Base-by-base conservation (phyloP, 2,113 vertebrate species). In the Oophaga pumilio region DNA sequence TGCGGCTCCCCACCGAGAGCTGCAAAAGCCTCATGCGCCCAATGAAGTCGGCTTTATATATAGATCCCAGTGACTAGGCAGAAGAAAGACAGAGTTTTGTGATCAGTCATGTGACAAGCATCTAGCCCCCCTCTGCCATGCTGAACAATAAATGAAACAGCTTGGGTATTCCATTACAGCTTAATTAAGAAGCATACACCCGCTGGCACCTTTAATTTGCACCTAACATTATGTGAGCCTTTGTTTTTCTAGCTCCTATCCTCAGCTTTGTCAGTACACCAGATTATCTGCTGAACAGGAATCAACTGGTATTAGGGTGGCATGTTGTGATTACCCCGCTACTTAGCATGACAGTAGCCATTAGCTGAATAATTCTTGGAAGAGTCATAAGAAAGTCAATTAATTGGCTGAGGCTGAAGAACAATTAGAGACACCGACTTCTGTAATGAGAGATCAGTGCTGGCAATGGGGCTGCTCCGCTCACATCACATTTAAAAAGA, bases 401-500 rank as follows among this genome's bases (percentile, higher is more conserved):
- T 74, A 82, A 11, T 22, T n/a, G 60, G 77, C 20, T 87, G 15
- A 87, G 60, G 77, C 20, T 87, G 17, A 87, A 20, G 68, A 82
- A 82, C 66, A 87, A 82, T 82, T 87, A 87, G 64, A 66, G 15
- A 56, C 59, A 73, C 22, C 0, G 13, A 52, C 33, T 6, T 43
- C 50, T 4, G 50, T 57, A 86, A 57, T 14, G 26, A 56, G 76
- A 79, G 57, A 74, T 52, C 33, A 4, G 3, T 26, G n/a, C 49
- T 56, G 24, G 62, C 20, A 18, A 52, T 6, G 56, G 59, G 12
- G 49, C 8, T 7, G 79, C 28, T 82, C 28, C 59, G 22, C 28
- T 56, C 24, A 84, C 6, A 73, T 33, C 10, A 56, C 15, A 82
- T 66, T 82, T 43, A 1, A 43, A 4, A 5, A 43, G 33, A 43